Conservation (phyloP, 2,888 invertebrate genomes). For the Coelopa pilipes region DNA sequence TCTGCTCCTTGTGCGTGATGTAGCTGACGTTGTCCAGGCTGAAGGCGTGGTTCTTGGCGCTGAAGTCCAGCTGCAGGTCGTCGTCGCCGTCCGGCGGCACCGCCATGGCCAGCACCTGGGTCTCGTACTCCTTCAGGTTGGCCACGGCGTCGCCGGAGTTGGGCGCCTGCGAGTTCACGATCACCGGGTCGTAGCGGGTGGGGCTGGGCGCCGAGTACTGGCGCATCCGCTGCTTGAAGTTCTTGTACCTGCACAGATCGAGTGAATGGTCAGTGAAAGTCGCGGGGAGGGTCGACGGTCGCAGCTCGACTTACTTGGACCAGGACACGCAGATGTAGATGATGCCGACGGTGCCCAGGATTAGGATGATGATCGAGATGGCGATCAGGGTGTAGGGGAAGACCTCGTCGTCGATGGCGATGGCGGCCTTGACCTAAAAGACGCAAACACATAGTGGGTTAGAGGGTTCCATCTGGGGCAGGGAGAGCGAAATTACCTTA, state of each 20-base stretch:
- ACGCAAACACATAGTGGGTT: neutral
- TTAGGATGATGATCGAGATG: conserved; percentile 87
- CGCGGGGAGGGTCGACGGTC: neutral
- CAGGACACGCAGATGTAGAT: conserved; percentile 94
- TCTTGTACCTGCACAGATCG: conserved; percentile 76
- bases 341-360: conserved; percentile 88
- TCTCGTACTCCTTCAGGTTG: conserved; percentile 92
- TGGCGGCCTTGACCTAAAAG: conserved; percentile 68
- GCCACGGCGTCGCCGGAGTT: conserved; percentile 66
- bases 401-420: conserved; percentile 74
- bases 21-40: conserved; percentile 90
- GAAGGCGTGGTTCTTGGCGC: conserved; percentile 87
- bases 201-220: conserved; percentile 77
- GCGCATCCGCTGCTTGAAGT: conserved; percentile 85
- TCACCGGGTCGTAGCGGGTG: conserved; percentile 77
- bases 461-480: neutral
- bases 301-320: conserved; percentile 83
- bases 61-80: conserved; percentile 86
- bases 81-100: conserved; percentile 86
- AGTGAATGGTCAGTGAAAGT: neutral
- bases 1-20: conserved; percentile 80
- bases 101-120: conserved; percentile 92
- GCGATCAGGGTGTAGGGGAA: conserved; percentile 91
- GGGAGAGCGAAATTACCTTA: conserved; percentile 52
- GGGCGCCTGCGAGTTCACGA: conserved; percentile 67